phyloP scores from a whole-genome alignment of 2,797 vertebrate species.

The Phaenicophaeus curvirostris region DNA sequence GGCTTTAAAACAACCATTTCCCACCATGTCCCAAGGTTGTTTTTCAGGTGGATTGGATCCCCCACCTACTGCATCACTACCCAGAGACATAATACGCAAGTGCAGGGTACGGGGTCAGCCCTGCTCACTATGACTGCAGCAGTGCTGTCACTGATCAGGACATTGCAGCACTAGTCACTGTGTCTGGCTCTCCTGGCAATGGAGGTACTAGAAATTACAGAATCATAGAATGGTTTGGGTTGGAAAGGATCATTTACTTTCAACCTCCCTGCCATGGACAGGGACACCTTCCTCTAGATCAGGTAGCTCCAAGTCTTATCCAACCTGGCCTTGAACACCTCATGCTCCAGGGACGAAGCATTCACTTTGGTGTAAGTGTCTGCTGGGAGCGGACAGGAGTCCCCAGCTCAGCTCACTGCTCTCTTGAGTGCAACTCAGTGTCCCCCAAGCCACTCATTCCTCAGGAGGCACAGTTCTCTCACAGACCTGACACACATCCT shows the following conservation, averaged over 20 bases:
- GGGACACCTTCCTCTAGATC: too few relatives aligned
- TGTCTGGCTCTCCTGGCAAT: neutral
- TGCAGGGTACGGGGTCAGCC: fast-evolving
- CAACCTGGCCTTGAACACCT: too few relatives aligned
- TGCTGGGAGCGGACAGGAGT: fast-evolving
- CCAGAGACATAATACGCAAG: fast-evolving
- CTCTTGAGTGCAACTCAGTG: neutral
- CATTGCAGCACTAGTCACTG: fast-evolving
- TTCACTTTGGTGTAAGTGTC: neutral
- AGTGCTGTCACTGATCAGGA: neutral
- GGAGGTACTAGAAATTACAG: neutral
- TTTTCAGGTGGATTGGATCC: neutral
- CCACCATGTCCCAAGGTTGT: fast-evolving
- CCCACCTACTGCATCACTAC: neutral
- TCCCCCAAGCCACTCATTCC: neutral
- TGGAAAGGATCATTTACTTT: too few relatives aligned
- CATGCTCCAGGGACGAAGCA: too few relatives aligned
- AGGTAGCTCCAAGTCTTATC: too few relatives aligned
- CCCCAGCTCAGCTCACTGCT: neutral
- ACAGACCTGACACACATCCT: fast-evolving
- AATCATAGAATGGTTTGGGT: too few relatives aligned
- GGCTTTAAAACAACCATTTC: neutral
- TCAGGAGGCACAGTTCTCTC: neutral
- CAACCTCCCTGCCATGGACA: too few relatives aligned
- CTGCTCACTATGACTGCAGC: fast-evolving